Evolutionary conservation across 2,888 invertebrate species (phyloP), one percentile per base, ranked within the genome.

Genomic region (Fissipunctia ypsillon): DNA sequence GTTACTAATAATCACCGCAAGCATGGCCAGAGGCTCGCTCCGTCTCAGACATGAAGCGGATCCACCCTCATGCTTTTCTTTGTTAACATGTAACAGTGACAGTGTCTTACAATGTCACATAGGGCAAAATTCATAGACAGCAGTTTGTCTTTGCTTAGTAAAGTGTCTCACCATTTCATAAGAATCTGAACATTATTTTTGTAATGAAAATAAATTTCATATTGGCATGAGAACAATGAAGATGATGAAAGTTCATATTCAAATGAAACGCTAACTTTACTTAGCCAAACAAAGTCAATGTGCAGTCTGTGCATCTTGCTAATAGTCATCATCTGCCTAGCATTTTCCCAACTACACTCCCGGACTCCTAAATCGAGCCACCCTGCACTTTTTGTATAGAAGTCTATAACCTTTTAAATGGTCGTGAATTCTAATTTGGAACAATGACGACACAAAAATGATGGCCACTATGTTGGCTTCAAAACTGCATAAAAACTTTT

Each of bases 231-330:
- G n/a, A n/a, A n/a, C n/a, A n/a, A n/a, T n/a, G n/a, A n/a, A n/a
- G n/a, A n/a, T n/a, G n/a, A n/a, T n/a, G n/a, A n/a, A 60, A 60
- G 25, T 60, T 60, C 19, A 60, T 19, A 60, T 60, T 60, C 10
- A 25, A 60, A 60, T 12, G 19, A 41, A 10, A 25, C 3, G 25
- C 10, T 25, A 6, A 25, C 22, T 57, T 31, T 56, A 56, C 5
- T n/a, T 12, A 57, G 3, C n/a, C 4, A 38, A 38, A 16, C n/a
- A 35, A 22, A 31, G 35, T 16, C n/a, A 50, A 19, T 25, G 10
- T 28, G 19, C 28, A 28, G 10, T 31, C 16, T n/a, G 14, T 35
- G 7, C 22, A 14, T 35, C 57, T 35, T 57, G 22, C 22, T 31
- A 31, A 35, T 31, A 31, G 12, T 56, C 31, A 54, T 16, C 3